Evolutionary conservation across 2,888 invertebrate genomes (phyloP), one percentile per base, ranked within the genome.

Genomic region (Torymus texanus): DNA sequence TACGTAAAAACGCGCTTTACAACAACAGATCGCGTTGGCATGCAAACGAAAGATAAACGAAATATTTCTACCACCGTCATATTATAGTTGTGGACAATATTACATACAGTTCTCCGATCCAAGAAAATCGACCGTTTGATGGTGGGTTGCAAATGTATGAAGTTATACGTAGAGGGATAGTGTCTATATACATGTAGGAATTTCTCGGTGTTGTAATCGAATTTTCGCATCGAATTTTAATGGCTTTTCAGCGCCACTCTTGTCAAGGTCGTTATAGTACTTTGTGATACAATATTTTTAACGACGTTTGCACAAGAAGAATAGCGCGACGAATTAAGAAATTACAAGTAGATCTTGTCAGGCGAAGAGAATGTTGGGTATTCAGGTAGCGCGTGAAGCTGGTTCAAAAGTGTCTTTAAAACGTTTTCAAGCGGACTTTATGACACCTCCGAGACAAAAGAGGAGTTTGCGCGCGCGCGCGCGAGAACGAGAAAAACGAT

Each of bases 161-260:
- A 58, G 65, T 67, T 76, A 18, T 67, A 56, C 51, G 68, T 55
- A 50, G 55, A 56, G 24, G 61, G 65, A 29, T 24, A 74, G 74
- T 68, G 66, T 14, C n/a, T n/a, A n/a, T n/a, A n/a, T n/a, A n/a
- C n/a, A 50, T 59, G 58, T n/a, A 18, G 13, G 59, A 50, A 63
- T 58, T 66, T 65, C 56, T 67, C 2, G 4, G 16, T 13, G 11
- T 14, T n/a, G 66, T 76, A 80, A 80, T 80, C 61, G 79, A 75
- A 72, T 76, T 76, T 72, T 67, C 24, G 59, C 62, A 62, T 75
- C 62, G 67, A 79, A 79, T 75, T 75, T 72, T 72, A 72, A 79
- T 79, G 75, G 71, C 2, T 72, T 71, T 55, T 61, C 66, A 55
- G 41, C 67, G 56, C 41, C 10, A 68, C 8, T 41, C 8, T 41